Base-by-base conservation (phyloP, 2,888 invertebrate genomes). In the Selenia dentaria region DNA sequence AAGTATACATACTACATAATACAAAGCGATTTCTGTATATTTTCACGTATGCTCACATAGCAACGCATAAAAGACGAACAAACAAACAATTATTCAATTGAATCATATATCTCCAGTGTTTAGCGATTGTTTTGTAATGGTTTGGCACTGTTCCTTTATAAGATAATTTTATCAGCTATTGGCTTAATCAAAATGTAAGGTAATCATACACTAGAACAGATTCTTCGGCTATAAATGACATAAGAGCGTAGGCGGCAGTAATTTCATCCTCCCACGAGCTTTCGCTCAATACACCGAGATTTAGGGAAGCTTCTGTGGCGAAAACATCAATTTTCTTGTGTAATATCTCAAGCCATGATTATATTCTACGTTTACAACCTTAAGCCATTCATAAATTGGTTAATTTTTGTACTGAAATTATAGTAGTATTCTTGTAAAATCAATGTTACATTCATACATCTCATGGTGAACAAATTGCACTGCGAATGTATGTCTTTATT, bases 261-360 rank as follows among this genome's bases (percentile, higher is more conserved):
- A 66, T 67, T 66, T 63, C 63, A 68, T 62, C 64, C 64, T 67
- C 64, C 66, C 59, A 71, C 65, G 59, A 53, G 45, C 51, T 59
- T 54, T 54, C 50, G 54, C 36, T 56, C 42, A 49, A 47, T 49
- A 51, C 47, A 33, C 38, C 50, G 47, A 38, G 45, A 35, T 56
- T 51, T 60, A 49, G 50, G 54, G 51, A 54, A 59, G 48, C 55
- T 52, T 51, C 44, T 54, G 46, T 56, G 55, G 51, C 51, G 49
- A 52, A 45, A 52, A 49, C 26, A 45, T 52, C 33, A 33, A 47
- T 51, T 27, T 50, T 42, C 33, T 46, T 41, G 42, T 36, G 47
- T 51, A 54, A 54, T 48, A 51, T 55, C 51, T 45, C 48, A 54
- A 34, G n/a, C 36, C 33, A 28, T 22, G 50, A 52, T 45, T 36